Evolutionary conservation across 2,797 vertebrate genomes (phyloP), one percentile per base, ranked within the genome.

Genomic region (Pithecia hirsuta): DNA sequence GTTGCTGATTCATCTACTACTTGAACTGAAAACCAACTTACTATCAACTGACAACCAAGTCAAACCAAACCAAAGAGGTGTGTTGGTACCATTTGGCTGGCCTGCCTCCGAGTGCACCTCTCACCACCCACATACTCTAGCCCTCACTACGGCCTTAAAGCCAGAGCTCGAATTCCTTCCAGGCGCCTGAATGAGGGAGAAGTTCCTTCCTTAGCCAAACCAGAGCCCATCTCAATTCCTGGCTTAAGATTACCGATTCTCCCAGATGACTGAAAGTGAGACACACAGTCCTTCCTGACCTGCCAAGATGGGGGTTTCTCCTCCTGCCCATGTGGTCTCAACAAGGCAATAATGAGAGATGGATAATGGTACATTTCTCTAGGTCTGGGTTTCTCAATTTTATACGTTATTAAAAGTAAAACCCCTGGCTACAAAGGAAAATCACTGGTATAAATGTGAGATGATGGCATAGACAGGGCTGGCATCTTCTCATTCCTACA

Each of bases 71-170:
- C 8, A 2, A 72, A 72, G 22, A 2, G n/a, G 4, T 2, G 2
- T 33, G 22, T 36, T 0, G 30, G 17, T 15, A 14, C 20, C 48
- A 13, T 2, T 1, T 30, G 13, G 41, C 20, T 3, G 39, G 39
- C 50, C 41, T 39, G 30, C 4, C 36, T 33, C 55, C 24, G 0
- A 10, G 3, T 39, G 28, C 8, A 48, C 1, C 20, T 52, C 30
- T 70, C 26, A 19, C 28, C 52, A 7, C 15, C 44, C 52, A 50
- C 4, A 15, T 5, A 26, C 26, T 64, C 5, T 4, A 48, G 17
- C 55, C 57, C 5, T 6, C 64, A 7, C 44, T 13, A 1, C 11
- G 6, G 8, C 15, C 28, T 30, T 50, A 15, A 41, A 8, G 10
- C 52, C 75, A 15, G 19, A 83, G 59, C 3, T 30, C 50, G 6